Conservation (phyloP, 2,113 vertebrate genomes). For the Podilymbus podiceps region DNA sequence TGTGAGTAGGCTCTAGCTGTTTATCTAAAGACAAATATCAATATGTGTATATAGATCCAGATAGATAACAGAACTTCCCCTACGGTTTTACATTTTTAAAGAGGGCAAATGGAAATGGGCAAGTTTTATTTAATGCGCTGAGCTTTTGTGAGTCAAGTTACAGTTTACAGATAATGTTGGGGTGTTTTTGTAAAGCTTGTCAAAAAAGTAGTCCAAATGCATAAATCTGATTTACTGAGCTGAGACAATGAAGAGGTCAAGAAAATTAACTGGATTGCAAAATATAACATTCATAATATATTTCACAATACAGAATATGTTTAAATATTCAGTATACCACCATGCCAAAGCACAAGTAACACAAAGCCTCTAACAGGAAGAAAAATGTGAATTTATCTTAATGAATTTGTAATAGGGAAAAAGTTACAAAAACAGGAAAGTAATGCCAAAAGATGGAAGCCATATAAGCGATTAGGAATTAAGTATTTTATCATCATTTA, state of each 20-base stretch:
- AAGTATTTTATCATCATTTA: neutral
- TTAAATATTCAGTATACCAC: neutral
- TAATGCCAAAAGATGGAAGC: neutral
- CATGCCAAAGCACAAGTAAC: neutral
- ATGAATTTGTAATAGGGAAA: neutral
- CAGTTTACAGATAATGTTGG: neutral
- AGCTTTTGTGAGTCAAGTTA: neutral
- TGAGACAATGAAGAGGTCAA: neutral
- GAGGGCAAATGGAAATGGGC: neutral
- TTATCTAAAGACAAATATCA: neutral
- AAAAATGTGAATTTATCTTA: neutral
- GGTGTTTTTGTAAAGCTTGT: neutral
- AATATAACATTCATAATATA: neutral
- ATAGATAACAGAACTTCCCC: neutral
- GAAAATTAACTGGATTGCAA: neutral
- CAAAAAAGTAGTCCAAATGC: neutral
- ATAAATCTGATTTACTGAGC: neutral
- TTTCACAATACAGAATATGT: neutral
- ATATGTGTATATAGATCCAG: neutral
- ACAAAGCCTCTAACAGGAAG: neutral
- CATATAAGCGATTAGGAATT: neutral
- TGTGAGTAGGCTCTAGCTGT: neutral
- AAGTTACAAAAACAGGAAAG: neutral
- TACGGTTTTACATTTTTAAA: neutral
- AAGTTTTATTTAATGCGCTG: neutral